Conservation (phyloP, 2,797 vertebrate genomes). For the Sciurus carolinensis region DNA sequence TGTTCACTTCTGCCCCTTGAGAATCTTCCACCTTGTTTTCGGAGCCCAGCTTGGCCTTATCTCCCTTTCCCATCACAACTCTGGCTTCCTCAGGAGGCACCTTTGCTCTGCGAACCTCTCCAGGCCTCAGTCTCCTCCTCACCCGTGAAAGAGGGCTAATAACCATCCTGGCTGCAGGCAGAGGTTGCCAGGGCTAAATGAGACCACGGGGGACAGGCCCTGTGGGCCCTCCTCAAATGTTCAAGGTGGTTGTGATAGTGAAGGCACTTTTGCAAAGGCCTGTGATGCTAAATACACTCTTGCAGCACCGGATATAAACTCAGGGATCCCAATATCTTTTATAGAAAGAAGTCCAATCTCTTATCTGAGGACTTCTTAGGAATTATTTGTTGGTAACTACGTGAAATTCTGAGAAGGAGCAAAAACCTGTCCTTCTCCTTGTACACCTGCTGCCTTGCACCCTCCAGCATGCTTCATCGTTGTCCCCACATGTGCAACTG, state of each 20-base stretch:
- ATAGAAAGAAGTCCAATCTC: neutral
- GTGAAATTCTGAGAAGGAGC: neutral
- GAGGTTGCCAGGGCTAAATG: neutral
- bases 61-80: neutral
- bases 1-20: neutral
- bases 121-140: neutral
- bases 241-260: neutral
- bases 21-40: neutral
- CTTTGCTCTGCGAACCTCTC: neutral
- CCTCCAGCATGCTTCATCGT: neutral
- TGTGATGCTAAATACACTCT: neutral
- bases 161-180: neutral
- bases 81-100: neutral
- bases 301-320: neutral
- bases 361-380: neutral
- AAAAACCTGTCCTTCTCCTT: neutral
- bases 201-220: neutral
- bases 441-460: neutral
- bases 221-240: fast-evolving
- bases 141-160: neutral
- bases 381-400: neutral
- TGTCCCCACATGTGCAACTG: neutral
- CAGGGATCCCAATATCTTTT: neutral
- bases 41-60: neutral
- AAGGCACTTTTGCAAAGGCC: neutral